A percentile compares a stretch with the other conserved stretches of the same genome.
Evolutionary conservation across 2,113 vertebrate genomes (phyloP).

Genomic region (Bubo scandiacus): DNA sequence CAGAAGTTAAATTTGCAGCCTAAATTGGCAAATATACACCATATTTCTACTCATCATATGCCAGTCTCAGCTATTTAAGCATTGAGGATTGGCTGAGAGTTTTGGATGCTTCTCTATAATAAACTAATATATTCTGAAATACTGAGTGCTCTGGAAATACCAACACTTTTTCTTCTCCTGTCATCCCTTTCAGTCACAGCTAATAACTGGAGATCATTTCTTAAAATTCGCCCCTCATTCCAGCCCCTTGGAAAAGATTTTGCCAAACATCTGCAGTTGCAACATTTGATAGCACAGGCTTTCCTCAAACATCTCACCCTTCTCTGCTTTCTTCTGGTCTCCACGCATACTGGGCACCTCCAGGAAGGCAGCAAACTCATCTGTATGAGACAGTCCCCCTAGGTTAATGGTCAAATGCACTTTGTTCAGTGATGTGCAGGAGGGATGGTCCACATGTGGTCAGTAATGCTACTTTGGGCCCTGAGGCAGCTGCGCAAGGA

Average conservation of each 20-base stretch:
- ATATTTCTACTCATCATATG: neutral
- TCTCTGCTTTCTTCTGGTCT: neutral
- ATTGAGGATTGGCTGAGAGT: neutral
- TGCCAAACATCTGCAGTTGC: neutral
- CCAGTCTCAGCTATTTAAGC: neutral
- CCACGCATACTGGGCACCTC: fast-evolving
- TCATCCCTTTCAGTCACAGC: neutral
- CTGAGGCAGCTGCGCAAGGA: fast-evolving
- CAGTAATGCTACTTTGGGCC: neutral
- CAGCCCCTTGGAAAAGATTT: neutral
- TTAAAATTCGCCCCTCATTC: neutral
- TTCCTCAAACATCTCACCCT: neutral
- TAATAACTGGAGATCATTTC: neutral
- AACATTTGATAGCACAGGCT: neutral
- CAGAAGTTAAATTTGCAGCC: neutral
- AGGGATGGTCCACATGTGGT: neutral
- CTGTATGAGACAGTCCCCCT: fast-evolving
- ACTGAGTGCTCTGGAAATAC: neutral
- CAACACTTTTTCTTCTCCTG: neutral
- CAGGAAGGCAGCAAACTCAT: neutral
- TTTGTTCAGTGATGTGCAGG: neutral
- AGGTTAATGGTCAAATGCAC: too few relatives aligned
- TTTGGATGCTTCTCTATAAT: neutral
- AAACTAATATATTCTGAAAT: neutral
- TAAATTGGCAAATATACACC: neutral